Conservation (phyloP, 2,113 vertebrate genomes). For the Periophthalmodon schlosseri region DNA sequence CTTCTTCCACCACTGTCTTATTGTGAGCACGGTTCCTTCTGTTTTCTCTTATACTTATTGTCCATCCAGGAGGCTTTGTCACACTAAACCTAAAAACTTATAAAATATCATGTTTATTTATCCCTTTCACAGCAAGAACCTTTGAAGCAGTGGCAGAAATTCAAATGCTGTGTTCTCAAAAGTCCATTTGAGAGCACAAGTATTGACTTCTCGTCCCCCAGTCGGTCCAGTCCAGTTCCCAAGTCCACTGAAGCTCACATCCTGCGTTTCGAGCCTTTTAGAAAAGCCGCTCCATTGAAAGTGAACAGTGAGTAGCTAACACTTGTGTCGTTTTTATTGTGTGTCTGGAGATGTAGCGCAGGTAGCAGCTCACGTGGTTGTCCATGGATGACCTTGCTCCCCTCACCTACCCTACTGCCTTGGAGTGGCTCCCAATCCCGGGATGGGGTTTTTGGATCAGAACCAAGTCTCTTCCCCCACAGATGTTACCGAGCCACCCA, state of each 20-base stretch:
- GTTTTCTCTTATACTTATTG: background rate
- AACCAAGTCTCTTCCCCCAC: constrained; percentile 82
- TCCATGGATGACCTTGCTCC: constrained; percentile 84
- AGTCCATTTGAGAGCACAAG: constrained; percentile 58
- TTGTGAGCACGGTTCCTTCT: background rate
- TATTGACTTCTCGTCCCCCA: constrained; percentile 52
- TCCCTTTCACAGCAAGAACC: constrained; percentile 10
- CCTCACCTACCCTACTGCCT: constrained; percentile 80
- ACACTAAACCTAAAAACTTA: background rate
- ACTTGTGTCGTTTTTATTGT: constrained; percentile 67
- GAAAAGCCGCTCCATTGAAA: constrained; percentile 74
- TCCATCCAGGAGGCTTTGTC: background rate
- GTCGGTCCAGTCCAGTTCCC: constrained; percentile 45
- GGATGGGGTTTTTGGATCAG: constrained; percentile 80
- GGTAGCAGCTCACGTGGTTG: constrained; percentile 75
- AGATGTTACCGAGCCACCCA: constrained; percentile 80
- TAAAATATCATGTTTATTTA: background rate
- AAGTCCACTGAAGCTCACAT: constrained; percentile 70
- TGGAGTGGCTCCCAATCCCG: constrained; percentile 82
- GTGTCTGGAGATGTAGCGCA: constrained; percentile 57
- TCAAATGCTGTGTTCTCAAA: constrained; percentile 44
- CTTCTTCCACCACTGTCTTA: too few relatives aligned
- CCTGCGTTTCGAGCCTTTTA: constrained; percentile 79
- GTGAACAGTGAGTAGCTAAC: constrained; percentile 66
- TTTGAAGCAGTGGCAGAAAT: constrained; percentile 39